Conservation (phyloP, 1,140 invertebrate genomes). For the Apis cerana region DNA sequence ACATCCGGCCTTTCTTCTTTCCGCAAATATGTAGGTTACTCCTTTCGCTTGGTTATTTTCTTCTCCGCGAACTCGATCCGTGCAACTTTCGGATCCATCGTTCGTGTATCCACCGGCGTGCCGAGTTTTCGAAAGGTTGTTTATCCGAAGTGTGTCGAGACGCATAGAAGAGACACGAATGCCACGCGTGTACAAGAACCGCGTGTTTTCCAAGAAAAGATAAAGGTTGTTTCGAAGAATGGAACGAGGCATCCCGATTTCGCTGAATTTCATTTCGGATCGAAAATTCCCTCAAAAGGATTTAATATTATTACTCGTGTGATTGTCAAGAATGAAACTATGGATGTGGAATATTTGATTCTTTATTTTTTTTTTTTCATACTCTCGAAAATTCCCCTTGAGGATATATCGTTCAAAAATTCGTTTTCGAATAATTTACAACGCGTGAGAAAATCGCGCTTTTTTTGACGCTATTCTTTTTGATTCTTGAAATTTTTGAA, state of each 20-base stretch:
- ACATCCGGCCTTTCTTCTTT: conserved; percentile 24
- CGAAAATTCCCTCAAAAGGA: too few relatives aligned
- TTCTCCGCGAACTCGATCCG: background rate
- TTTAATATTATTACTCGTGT: too few relatives aligned
- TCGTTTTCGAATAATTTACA: background rate
- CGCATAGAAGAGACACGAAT: background rate
- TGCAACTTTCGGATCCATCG: background rate
- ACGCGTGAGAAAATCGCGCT: background rate
- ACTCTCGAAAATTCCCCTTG: too few relatives aligned
- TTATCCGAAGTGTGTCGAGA: background rate
- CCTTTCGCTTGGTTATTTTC: conserved; percentile 21
- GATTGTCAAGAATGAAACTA: too few relatives aligned
- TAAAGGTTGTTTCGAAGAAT: too few relatives aligned
- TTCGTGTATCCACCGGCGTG: too few relatives aligned
- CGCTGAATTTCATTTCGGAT: too few relatives aligned
- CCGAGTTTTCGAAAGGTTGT: background rate
- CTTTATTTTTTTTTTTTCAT: too few relatives aligned
- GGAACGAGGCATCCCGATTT: background rate
- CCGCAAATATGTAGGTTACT: conserved; percentile 36
- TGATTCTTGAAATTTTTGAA: background rate
- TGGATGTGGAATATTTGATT: too few relatives aligned
- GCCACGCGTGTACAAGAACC: too few relatives aligned
- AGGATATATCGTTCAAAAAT: background rate
- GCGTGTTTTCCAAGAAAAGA: too few relatives aligned
- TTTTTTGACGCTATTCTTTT: too few relatives aligned